These are phyloP conservation scores for Grammomys dolichurus DNA, from an alignment of 2,113 vertebrate species.

Conservation along the genomic window DNA sequence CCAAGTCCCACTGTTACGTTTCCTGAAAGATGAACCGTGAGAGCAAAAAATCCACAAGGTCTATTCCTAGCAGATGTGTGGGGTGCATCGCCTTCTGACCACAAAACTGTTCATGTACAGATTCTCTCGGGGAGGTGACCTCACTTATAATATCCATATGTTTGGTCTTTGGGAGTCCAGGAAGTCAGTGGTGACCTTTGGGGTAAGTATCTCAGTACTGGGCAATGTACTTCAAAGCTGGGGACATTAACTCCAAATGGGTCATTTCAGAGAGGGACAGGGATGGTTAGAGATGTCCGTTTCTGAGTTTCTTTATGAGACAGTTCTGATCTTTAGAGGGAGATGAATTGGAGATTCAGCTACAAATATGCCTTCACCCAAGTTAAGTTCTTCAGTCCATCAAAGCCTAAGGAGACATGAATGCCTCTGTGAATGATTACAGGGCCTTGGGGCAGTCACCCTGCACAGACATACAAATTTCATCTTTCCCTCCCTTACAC, in stretches of 20 bases:
- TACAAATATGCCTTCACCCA: not conserved
- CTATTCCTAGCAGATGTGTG: not conserved
- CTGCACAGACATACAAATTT: not conserved
- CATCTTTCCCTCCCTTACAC: no score
- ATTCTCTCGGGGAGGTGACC: not conserved
- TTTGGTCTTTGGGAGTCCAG: not conserved
- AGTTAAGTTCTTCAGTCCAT: not conserved
- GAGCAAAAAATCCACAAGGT: not conserved
- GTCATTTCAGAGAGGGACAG: not conserved
- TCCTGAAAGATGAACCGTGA: not conserved
- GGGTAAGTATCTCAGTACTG: not conserved
- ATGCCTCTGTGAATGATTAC: not conserved
- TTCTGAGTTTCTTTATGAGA: not conserved
- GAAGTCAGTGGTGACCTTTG: not conserved
- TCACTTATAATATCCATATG: not conserved
- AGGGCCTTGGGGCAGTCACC: no score
- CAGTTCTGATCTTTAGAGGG: not conserved
- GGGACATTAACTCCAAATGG: not conserved
- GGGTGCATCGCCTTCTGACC: not conserved
- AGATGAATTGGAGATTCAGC: not conserved
- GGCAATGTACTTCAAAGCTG: not conserved
- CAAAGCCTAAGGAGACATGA: not conserved
- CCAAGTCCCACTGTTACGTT: not conserved
- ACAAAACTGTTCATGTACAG: not conserved
- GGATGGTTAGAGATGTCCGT: not conserved